Evolutionary conservation across 2,888 invertebrate genomes (phyloP), one percentile per base, ranked within the genome.

Genomic region (Dascillus cervinus): DNA sequence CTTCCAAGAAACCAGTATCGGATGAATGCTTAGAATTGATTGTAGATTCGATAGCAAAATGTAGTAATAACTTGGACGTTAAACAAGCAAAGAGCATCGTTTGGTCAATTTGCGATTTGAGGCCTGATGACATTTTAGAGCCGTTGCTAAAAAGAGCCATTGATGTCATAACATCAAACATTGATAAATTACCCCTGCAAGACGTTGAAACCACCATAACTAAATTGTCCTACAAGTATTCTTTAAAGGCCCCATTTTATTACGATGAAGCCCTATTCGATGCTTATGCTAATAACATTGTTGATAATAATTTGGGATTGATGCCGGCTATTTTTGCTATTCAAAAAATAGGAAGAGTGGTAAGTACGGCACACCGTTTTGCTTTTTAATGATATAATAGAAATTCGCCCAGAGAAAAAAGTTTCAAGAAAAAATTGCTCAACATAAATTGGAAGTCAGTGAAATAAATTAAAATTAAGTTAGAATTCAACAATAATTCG

Each of bases 261-360:
- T 82, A 79, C 46, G 70, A 78, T 43, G 76, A 77, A 46, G 67
- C 68, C 29, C 65, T 79, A 42, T 60, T 76, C 49, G 73, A 80
- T 46, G 65, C 67, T 1, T 65, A 71, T 21, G 71, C 70, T 3
- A 65, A 67, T 26, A 71, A 69, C 44, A 61, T 72, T 10, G 62
- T 77, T 11, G 60, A 66, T 22, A 64, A 70, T n/a, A 55, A 71
- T 30, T 44, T 71, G 8, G 68, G 64, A n/a, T 74, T 74, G 43
- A 65, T 69, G 17, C 62, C 67, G 23, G 66, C 64, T 0, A 43
- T 73, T 19, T 64, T 69, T 28, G 49, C 75, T 4, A 62, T 75
- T 1, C 66, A 70, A 31, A 69, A 73, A 39, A 56, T 75, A 25
- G 66, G 69, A 3, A 66, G 72, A 53, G 61, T 76, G 39, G 77